Conservation (phyloP, 2,888 invertebrate species). For the Drosophila falleni region DNA sequence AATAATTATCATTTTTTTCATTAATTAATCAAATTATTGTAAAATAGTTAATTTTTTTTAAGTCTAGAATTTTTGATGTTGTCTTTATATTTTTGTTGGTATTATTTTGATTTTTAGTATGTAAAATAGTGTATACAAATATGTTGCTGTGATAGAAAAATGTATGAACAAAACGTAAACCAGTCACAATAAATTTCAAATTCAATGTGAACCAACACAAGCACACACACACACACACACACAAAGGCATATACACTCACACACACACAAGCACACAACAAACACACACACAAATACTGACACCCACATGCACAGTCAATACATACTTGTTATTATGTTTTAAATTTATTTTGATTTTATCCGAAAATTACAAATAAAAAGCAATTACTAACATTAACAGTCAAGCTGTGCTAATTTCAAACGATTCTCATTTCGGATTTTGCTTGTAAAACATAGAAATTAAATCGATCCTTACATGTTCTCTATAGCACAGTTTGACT, state of each 20-base stretch:
- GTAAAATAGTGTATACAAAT: slow-evolving; percentile 79
- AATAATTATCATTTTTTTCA: not conserved
- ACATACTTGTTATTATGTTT: slow-evolving; percentile 12
- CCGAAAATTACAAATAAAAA: slow-evolving; percentile 9
- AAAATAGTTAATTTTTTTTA: slow-evolving; percentile 44
- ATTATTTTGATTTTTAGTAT: slow-evolving; percentile 56
- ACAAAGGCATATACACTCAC: slow-evolving; percentile 13
- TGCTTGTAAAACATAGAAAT: not conserved
- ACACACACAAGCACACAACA: slow-evolving; percentile 21
- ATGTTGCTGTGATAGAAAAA: slow-evolving; percentile 81
- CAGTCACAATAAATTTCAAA: slow-evolving; percentile 75
- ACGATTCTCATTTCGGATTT: not conserved
- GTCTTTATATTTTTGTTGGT: slow-evolving; percentile 20
- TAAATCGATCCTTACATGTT: not conserved
- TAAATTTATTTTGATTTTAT: slow-evolving; percentile 8
- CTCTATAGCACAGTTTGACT: slow-evolving; percentile 5
- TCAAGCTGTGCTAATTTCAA: slow-evolving; percentile 1
- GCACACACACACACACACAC: slow-evolving; percentile 32
- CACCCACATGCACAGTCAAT: slow-evolving; percentile 14
- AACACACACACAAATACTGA: slow-evolving; percentile 7
- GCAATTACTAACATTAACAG: not conserved
- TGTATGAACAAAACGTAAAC: slow-evolving; percentile 76
- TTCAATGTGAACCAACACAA: slow-evolving; percentile 48
- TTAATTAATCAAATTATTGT: slow-evolving; percentile 36
- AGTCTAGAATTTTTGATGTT: not conserved